A percentile compares a stretch with the other conserved stretches of the same genome.
These are phyloP conservation scores for Tiliqua scincoides DNA, from an alignment of 2,113 vertebrate species.

Conservation along the genomic window DNA sequence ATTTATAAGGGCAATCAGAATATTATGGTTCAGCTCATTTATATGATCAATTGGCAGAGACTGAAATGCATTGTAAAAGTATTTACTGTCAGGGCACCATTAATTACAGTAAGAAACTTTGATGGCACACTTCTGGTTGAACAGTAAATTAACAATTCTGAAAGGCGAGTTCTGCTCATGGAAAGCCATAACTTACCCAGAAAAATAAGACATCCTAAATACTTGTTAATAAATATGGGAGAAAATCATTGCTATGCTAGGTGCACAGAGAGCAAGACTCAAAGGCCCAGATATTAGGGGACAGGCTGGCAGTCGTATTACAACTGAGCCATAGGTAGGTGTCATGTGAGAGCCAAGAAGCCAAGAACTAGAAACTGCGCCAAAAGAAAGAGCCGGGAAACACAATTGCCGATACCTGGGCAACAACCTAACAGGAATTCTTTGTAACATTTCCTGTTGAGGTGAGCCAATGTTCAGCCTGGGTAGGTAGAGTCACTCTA, in stretches of 20 bases:
- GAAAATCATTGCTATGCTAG: background rate
- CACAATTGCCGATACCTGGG: no score
- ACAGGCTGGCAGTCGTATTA: background rate
- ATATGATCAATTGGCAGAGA: background rate
- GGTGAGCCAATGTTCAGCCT: no score
- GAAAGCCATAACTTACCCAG: background rate
- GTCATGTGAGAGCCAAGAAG: no score
- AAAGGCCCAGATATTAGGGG: background rate
- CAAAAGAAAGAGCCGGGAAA: no score
- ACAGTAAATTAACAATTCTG: background rate
- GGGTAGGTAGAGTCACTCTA: no score
- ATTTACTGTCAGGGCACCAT: background rate
- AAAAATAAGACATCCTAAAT: constrained; percentile 3
- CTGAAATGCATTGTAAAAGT: background rate
- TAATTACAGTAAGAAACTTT: background rate
- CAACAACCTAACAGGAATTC: no score
- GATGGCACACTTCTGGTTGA: rapidly evolving
- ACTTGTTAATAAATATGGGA: background rate
- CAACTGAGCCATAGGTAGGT: no score
- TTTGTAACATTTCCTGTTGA: no score
- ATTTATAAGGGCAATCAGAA: background rate
- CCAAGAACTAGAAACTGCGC: no score
- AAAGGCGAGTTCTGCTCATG: background rate
- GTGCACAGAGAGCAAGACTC: background rate
- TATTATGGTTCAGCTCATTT: background rate